Base-by-base conservation (phyloP, 2,797 vertebrate genomes). In the Gymnothorax javanicus region DNA sequence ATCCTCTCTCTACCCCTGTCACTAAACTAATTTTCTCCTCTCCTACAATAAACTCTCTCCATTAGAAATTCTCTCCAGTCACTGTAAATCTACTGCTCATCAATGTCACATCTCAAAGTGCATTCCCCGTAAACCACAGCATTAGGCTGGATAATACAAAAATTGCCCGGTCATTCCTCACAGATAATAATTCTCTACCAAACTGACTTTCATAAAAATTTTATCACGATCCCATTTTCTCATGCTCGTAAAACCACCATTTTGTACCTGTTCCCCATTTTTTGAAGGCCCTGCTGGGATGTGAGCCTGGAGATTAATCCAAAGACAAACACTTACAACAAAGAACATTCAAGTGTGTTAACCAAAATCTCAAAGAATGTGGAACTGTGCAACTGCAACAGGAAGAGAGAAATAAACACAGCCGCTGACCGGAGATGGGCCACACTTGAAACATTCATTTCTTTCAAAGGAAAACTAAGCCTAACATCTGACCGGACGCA, bases 41-140 rank as follows among this genome's bases (percentile, higher is more conserved):
- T 73, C 69, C 4, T 33, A 73, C 69, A 27, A 73, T 33, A 27
- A 27, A 73, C 25, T 73, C 69, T 73, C 69, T 27, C 69, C 69
- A 3, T 8, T 0, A 73, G 27, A 27, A 73, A 73, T 73, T 43
- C 69, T 27, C 69, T 33, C 69, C 33, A 73, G 69, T 73, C 25
- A 11, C 25, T 73, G 69, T 73, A 73, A 73, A 73, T 73, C 69
- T 73, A 43, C 69, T 33, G 27, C 27, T 73, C 69, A 73, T 73
- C 69, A 73, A 73, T 73, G 33, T 73, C 27, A 73, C 69, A 73
- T 73, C 69, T 27, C 69, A 43, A 33, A 77, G 15, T 77, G 20
- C 27, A 20, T 20, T 77, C 73, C 43, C 15, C 52, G 52, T 50
- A 77, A 27, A 77, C 33, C 7, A 23, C 15, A 7, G 43, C 15